Evolutionary conservation across 1,140 invertebrate species (phyloP).

Genomic region (Pissodes strobi): DNA sequence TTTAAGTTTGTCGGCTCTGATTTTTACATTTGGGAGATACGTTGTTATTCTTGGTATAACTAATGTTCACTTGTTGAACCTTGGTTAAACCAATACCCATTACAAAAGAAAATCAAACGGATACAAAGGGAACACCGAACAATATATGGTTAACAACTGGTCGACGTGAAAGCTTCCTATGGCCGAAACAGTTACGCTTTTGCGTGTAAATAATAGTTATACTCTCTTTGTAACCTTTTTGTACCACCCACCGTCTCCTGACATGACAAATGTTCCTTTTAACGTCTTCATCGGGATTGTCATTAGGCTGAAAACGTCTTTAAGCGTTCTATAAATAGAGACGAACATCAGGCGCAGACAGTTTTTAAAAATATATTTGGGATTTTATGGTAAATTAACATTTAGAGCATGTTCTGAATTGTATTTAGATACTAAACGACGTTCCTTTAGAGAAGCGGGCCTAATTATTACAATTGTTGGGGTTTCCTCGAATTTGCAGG

Average conservation of each 20-base stretch:
- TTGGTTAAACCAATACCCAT: too few relatives aligned
- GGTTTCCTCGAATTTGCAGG: background rate
- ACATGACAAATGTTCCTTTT: slow-evolving; percentile 51
- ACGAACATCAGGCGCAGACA: background rate
- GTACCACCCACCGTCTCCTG: slow-evolving; percentile 45
- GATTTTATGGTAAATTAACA: slow-evolving; percentile 26
- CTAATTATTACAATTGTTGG: slow-evolving; percentile 16
- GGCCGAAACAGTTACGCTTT: slow-evolving; percentile 32
- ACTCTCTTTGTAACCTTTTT: slow-evolving; percentile 42
- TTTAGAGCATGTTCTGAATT: slow-evolving; percentile 23
- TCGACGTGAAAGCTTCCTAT: slow-evolving; percentile 16
- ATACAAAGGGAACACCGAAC: too few relatives aligned
- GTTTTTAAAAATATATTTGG: slow-evolving; percentile 7
- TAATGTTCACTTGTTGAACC: too few relatives aligned
- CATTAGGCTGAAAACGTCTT: slow-evolving; percentile 25
- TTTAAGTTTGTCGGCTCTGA: too few relatives aligned
- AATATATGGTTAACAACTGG: slow-evolving; percentile 38
- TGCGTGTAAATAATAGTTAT: slow-evolving; percentile 38
- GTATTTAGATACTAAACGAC: slow-evolving; percentile 15
- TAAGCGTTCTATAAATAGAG: slow-evolving; percentile 26
- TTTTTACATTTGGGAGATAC: too few relatives aligned
- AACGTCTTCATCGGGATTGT: slow-evolving; percentile 45
- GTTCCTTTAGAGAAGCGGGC: slow-evolving; percentile 11
- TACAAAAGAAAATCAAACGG: too few relatives aligned
- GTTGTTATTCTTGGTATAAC: too few relatives aligned